Conservation (phyloP, 92 coral and sea anemone genomes). For the Micromussa lordhowensis region DNA sequence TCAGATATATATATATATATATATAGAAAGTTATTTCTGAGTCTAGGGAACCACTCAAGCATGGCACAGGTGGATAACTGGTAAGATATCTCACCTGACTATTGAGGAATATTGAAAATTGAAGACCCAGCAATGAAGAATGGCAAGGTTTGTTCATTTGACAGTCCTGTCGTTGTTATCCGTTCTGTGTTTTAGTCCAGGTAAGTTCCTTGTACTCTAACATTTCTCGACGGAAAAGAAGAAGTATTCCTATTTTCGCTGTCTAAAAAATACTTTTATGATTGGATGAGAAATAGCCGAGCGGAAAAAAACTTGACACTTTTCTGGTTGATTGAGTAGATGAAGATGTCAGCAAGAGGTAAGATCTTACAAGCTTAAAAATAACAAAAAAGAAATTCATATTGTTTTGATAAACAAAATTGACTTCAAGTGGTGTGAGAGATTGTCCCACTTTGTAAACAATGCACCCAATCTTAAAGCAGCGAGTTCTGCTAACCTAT, state of each 20-base stretch:
- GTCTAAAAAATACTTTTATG: background rate
- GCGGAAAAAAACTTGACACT: background rate
- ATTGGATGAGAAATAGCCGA: background rate
- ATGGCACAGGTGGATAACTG: constrained; percentile 41
- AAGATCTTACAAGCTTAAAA: background rate
- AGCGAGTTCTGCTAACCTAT: background rate
- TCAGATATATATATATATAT: no score
- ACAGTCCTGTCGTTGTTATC: background rate
- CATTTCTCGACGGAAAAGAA: background rate
- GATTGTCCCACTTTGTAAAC: background rate
- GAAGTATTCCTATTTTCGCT: background rate
- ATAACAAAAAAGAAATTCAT: background rate
- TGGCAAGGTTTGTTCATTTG: background rate
- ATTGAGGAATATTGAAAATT: background rate
- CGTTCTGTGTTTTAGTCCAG: background rate
- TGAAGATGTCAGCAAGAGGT: background rate
- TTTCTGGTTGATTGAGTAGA: background rate
- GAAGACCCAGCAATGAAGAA: constrained; percentile 23
- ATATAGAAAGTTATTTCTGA: background rate
- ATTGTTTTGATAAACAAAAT: background rate
- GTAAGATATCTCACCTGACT: constrained; percentile 11
- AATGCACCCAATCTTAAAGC: background rate
- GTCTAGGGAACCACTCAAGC: constrained; percentile 3
- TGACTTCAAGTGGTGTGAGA: background rate
- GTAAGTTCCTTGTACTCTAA: constrained; percentile 1